A percentile compares a stretch with the other conserved stretches of the same genome.
These are phyloP conservation scores for Lemur catta DNA, from an alignment of 2,797 vertebrate genomes.

Conservation along the genomic window DNA sequence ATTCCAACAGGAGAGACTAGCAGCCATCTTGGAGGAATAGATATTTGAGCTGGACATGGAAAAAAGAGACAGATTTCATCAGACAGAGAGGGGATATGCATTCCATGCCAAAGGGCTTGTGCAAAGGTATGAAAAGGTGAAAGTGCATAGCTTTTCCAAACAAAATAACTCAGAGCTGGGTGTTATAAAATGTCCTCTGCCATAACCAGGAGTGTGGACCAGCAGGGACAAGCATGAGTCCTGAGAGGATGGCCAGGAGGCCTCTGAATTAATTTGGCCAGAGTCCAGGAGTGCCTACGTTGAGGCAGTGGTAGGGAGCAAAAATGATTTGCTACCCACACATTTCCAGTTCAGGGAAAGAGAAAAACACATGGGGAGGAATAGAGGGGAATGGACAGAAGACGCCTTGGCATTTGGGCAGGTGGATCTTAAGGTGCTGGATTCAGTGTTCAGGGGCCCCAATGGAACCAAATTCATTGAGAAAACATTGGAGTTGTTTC, in stretches of 20 bases:
- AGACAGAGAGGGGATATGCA: accelerated
- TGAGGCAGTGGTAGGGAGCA: neutral
- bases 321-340: neutral
- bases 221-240: neutral
- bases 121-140: neutral
- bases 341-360: neutral
- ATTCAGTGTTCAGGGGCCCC: neutral
- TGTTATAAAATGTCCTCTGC: neutral
- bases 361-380: neutral
- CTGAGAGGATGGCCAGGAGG: neutral
- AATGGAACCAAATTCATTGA: neutral
- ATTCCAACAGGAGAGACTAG: neutral
- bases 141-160: neutral
- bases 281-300: too few relatives aligned
- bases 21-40: neutral
- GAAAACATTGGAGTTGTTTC: neutral
- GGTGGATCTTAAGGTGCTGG: neutral
- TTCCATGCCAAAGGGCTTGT: too few relatives aligned
- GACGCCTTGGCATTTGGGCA: neutral
- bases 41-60: neutral
- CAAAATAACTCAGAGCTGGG: neutral
- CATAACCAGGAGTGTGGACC: neutral
- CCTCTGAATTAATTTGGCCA: neutral
- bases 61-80: neutral
- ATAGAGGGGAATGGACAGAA: neutral